Evolutionary conservation across 2,888 invertebrate species (phyloP).

Genomic region (Eupithecia inturbata): DNA sequence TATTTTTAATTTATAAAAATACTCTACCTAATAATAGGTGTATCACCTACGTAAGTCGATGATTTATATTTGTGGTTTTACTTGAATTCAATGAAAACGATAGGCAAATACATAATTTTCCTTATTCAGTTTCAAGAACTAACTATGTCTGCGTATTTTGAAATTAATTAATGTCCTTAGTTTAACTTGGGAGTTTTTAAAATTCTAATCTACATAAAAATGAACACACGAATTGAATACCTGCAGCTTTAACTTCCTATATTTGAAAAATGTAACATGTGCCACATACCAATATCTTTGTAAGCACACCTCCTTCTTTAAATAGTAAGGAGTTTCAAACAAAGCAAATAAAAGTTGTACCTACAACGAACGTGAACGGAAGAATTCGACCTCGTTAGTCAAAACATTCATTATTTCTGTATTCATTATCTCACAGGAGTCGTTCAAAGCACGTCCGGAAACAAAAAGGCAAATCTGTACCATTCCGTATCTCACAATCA

Average conservation of each 20-base stretch:
- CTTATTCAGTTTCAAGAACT: slow-evolving; percentile 9
- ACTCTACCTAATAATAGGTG: no score
- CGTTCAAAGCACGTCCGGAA: slow-evolving; percentile 61
- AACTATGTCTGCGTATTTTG: not conserved
- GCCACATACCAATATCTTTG: slow-evolving; percentile 11
- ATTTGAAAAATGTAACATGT: slow-evolving; percentile 14
- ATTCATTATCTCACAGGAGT: slow-evolving; percentile 51
- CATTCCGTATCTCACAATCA: slow-evolving; percentile 52
- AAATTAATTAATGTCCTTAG: not conserved
- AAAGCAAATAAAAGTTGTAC: slow-evolving; percentile 33
- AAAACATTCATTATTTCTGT: slow-evolving; percentile 46
- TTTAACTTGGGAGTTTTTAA: not conserved
- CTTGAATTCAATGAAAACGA: not conserved
- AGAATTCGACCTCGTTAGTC: slow-evolving; percentile 43
- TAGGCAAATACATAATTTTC: not conserved
- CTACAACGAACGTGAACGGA: slow-evolving; percentile 42
- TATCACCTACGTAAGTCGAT: not conserved
- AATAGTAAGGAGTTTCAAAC: slow-evolving; percentile 27
- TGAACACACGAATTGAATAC: not conserved
- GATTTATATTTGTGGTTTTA: not conserved
- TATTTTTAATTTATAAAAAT: not conserved
- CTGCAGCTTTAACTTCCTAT: not conserved
- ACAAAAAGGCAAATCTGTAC: slow-evolving; percentile 54
- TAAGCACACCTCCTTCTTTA: slow-evolving; percentile 17
- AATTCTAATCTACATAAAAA: not conserved